Conservation (phyloP, 1,140 invertebrate species). For the Ips nitidus region DNA sequence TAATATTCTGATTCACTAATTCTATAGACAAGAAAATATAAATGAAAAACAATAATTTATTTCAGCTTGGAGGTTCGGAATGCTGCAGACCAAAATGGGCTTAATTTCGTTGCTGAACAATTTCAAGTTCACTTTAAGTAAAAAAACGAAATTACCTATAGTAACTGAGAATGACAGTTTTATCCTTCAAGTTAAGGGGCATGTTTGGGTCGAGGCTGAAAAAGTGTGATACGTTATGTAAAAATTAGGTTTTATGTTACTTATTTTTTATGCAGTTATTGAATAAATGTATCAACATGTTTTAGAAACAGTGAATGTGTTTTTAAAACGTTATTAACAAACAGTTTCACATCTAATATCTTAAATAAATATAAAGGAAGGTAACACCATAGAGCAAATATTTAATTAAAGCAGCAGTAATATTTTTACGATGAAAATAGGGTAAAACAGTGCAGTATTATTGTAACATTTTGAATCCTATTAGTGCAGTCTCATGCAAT, state of each 20-base stretch:
- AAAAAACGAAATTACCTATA: background rate
- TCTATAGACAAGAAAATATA: background rate
- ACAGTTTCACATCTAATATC: too few species aligned
- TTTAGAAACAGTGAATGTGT: background rate
- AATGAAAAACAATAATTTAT: background rate
- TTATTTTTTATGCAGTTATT: background rate
- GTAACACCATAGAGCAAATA: too few species aligned
- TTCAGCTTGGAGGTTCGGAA: constrained; percentile 38
- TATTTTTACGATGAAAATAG: too few species aligned
- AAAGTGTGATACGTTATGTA: background rate
- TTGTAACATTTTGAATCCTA: too few species aligned
- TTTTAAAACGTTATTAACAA: background rate
- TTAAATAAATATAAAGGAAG: too few species aligned
- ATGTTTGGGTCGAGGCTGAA: background rate
- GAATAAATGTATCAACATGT: background rate
- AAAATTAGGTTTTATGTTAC: background rate
- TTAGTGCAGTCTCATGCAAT: too few species aligned
- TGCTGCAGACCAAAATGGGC: constrained; percentile 7
- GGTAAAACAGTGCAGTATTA: too few species aligned
- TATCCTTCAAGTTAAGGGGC: background rate
- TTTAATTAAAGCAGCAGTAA: too few species aligned
- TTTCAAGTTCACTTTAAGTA: background rate
- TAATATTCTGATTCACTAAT: background rate
- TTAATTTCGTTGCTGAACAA: background rate
- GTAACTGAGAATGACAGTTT: background rate